Base-by-base conservation (phyloP, 2,113 vertebrate genomes). In the Lagenorhynchus albirostris region DNA sequence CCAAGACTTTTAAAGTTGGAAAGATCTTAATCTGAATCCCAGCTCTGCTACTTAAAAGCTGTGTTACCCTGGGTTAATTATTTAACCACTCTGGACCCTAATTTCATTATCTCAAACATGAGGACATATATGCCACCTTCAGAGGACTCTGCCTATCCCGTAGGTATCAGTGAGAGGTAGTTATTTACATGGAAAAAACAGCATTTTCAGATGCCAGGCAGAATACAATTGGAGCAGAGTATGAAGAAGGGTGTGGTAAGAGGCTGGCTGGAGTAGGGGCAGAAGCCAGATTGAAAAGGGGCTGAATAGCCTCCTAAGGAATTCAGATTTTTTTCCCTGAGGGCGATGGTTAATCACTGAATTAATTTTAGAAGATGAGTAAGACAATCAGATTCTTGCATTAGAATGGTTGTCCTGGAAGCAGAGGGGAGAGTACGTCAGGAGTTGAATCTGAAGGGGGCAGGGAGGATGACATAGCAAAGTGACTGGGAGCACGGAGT, bases 351-450 rank as follows among this genome's bases (percentile, higher is more conserved):
- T 90, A 65, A 44, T 83, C 63, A 33, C 31, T 20, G 74, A 77
- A 86, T 82, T 89, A 79, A 76, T 85, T 85, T 89, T 96, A 89
- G 17, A 91, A 70, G 76, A 91, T 84, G 77, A 88, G 76, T 58
- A 83, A 80, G 88, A 3, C 67, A 38, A 65, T 55, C 85, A 91
- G 85, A 70, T 53, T 95, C 70, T 89, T 67, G 38, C 41, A 23
- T 93, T 60, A 41, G 65, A 92, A 58, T 58, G 44, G n/a, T 15
- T 63, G 44, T 44, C 65, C 41, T 79, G 73, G 47, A 91, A 63
- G 73, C 80, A 23, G 68, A 74, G 82, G 58, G n/a, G 38, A 76
- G 31, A 93, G n/a, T 5, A 41, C 26, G 53, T 79, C 36, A 80
- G 84, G 29, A 83, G 29, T 23, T 68, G 44, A 84, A 25, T 63